Evolutionary conservation across 2,888 invertebrate species (phyloP), one percentile per base, ranked within the genome.

Genomic region (Automeris io): DNA sequence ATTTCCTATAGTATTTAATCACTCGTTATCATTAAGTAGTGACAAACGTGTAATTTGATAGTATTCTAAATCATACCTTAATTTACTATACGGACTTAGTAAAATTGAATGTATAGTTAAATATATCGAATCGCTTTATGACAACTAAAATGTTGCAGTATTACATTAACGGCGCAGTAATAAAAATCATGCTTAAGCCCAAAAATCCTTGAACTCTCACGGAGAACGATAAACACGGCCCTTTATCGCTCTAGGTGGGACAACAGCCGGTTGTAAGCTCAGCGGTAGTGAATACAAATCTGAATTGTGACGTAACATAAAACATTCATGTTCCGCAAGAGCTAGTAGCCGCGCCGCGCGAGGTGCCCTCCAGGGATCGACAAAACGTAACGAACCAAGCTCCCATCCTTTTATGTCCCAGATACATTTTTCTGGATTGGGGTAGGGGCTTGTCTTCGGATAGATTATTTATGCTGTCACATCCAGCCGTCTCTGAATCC

Each of bases 311-410:
- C 73, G 71, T 59, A 51, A 60, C 61, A 70, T 82, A 78, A 81
- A 82, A 79, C 75, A 82, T 83, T 80, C 75, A 80, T 73, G 75
- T 68, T 54, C 52, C 52, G 61, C 61, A 57, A 60, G 50, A 57
- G 57, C 52, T 63, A 67, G 61, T 60, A 53, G 59, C 62, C 56
- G 50, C 60, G 59, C 64, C 62, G 61, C 60, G 62, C 49, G 45
- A 75, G 71, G 58, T 54, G 59, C 61, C 54, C 85, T 81, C 82
- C 34, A 29, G 85, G 77, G 85, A 73, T 60, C 69, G 54, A 85
- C 85, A 82, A 83, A 83, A 81, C 70, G 78, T 83, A 86, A 85
- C 85, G 85, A 86, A 85, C 75, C 76, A 57, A 57, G 61, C 65
- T 67, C 61, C 62, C 55, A 70, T 77, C 71, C 74, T 75, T 78